Evolutionary conservation across 2,113 vertebrate species (phyloP).

Genomic region (Leptobrachium leishanense): DNA sequence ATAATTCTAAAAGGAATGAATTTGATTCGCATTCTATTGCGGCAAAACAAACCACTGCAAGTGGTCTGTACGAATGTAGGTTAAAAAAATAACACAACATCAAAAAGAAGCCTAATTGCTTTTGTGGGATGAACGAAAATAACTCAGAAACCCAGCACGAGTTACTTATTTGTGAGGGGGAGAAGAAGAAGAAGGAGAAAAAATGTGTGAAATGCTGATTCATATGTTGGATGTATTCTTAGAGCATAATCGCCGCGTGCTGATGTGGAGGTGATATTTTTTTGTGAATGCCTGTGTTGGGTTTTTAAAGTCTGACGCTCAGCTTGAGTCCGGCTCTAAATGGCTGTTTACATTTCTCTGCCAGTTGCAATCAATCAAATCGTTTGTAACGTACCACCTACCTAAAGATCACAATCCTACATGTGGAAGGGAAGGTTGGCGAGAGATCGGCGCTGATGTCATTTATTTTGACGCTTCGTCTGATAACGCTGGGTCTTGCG

Average conservation of each 20-base stretch:
- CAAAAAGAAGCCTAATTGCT: not conserved
- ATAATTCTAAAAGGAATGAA: not conserved
- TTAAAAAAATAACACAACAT: too few relatives aligned
- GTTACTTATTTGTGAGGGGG: not conserved
- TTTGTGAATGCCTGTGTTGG: not conserved
- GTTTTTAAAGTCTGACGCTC: not conserved
- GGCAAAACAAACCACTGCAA: slow-evolving; percentile 1
- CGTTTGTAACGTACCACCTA: not conserved
- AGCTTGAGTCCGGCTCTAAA: not conserved
- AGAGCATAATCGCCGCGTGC: not conserved
- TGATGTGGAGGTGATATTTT: not conserved
- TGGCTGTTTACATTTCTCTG: not conserved
- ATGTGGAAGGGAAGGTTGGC: not conserved
- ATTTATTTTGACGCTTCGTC: too few relatives aligned
- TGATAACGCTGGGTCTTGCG: too few relatives aligned
- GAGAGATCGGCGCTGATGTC: too few relatives aligned
- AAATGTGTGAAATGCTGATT: not conserved
- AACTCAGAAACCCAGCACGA: not conserved
- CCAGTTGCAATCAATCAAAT: not conserved
- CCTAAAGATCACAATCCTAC: not conserved
- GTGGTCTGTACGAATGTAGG: not conserved
- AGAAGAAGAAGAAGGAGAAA: not conserved
- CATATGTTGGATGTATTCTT: not conserved
- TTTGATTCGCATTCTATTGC: not conserved
- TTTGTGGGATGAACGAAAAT: not conserved